phyloP scores from a whole-genome alignment of 2,888 invertebrate genomes.

The Griposia aprilina region DNA sequence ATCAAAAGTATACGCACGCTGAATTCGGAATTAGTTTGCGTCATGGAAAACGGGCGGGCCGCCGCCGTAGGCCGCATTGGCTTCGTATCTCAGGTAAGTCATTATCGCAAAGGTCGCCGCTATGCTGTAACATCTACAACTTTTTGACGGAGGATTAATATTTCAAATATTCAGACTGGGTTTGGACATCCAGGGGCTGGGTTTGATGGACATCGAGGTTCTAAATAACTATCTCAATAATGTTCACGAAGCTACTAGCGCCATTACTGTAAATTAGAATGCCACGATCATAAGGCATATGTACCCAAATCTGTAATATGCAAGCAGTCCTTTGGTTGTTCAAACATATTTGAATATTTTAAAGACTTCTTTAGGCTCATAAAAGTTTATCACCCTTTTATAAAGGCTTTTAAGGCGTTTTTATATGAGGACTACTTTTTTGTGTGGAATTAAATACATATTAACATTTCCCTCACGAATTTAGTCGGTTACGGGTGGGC shows the following conservation, averaged over 20 bases:
- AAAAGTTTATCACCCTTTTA: constrained; percentile 67
- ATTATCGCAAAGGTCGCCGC: constrained; percentile 41
- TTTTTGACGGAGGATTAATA: constrained; percentile 30
- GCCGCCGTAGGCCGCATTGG: constrained; percentile 28
- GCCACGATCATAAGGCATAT: constrained; percentile 27
- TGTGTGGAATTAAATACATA: constrained; percentile 46
- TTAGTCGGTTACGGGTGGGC: constrained; percentile 40
- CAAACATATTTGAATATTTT: constrained; percentile 68
- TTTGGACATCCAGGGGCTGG: constrained; percentile 5
- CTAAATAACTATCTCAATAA: constrained; percentile 20
- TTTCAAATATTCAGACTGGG: constrained; percentile 31
- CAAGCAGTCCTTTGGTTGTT: constrained; percentile 55
- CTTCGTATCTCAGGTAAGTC: constrained; percentile 47
- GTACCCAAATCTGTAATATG: constrained; percentile 52
- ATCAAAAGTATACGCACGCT: constrained; percentile 65
- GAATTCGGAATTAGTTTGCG: constrained; percentile 64
- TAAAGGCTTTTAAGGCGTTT: constrained; percentile 59
- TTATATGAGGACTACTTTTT: constrained; percentile 50
- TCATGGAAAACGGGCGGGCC: constrained; percentile 16
- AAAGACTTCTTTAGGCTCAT: constrained; percentile 63
- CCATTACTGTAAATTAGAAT: constrained; percentile 16
- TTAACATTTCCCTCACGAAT: constrained; percentile 57
- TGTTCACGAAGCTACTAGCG: constrained; percentile 2
- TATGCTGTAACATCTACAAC: constrained; percentile 4
- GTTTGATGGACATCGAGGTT: constrained; percentile 2